phyloP scores from a whole-genome alignment of 92 coral and sea anemone genomes.

The Scolanthus callimorphus region DNA sequence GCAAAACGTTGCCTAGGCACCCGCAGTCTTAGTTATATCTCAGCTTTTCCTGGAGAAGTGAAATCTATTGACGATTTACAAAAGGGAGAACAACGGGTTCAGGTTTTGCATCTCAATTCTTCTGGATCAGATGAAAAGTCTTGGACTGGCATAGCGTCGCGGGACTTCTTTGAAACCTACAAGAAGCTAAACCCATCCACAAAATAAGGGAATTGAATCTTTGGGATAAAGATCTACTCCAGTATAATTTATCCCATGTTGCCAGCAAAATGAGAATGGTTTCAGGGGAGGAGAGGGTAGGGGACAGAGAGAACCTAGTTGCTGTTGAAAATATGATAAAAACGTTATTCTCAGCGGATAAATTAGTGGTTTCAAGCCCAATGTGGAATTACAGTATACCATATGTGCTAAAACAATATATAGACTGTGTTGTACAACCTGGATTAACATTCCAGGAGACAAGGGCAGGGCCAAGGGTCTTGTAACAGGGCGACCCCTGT shows the following conservation, averaged over 20 bases:
- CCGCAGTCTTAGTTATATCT: slow-evolving; percentile 40
- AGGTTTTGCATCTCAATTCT: slow-evolving; percentile 84
- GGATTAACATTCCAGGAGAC: slow-evolving; percentile 92
- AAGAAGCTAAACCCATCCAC: slow-evolving; percentile 49
- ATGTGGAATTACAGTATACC: slow-evolving; percentile 99
- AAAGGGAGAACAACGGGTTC: slow-evolving; percentile 37
- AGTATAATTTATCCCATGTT: slow-evolving; percentile 84
- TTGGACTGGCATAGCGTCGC: slow-evolving; percentile 87
- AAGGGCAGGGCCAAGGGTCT: slow-evolving; percentile 79
- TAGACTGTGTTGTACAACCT: slow-evolving; percentile 97
- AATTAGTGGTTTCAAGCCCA: slow-evolving; percentile 87
- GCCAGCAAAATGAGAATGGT: slow-evolving; percentile 96
- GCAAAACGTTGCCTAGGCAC: too few relatives aligned
- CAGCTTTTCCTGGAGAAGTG: slow-evolving; percentile 88
- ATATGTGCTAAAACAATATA: slow-evolving; percentile 92
- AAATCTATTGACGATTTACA: slow-evolving; percentile 63
- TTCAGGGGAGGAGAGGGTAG: slow-evolving; percentile 51
- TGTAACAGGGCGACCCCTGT: slow-evolving; percentile 67
- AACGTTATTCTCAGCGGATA: slow-evolving; percentile 79
- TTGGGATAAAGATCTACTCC: slow-evolving; percentile 87
- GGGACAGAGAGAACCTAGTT: slow-evolving; percentile 62
- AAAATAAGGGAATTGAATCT: slow-evolving; percentile 74
- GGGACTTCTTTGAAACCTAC: slow-evolving; percentile 64
- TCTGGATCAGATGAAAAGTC: slow-evolving; percentile 91
- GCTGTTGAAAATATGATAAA: slow-evolving; percentile 86